Base-by-base conservation (phyloP, 2,888 invertebrate species). In the Ormyrus thymus region DNA sequence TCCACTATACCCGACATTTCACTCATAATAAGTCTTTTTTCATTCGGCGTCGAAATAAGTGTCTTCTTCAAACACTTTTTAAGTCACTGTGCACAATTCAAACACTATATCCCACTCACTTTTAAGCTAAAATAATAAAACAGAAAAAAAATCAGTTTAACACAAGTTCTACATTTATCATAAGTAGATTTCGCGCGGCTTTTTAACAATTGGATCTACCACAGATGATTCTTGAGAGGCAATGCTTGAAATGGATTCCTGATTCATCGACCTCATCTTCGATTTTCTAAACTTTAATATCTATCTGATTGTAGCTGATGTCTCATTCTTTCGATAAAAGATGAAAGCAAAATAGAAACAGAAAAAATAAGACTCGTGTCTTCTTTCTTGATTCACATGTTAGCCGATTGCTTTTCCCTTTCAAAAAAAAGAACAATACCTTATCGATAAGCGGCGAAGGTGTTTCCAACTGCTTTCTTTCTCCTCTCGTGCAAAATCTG, bases 1-100 rank as follows among this genome's bases (percentile, higher is more conserved):
- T 81, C 92, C 89, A 88, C 88, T 55, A 86, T 86, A 83, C 86
- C 88, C 84, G 86, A 86, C 86, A 87, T 87, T 76, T 88, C 89
- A 88, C 88, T 89, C 88, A 88, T 88, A 76, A 68, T 76, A 61
- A 53, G 56, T 70, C 59, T 8, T 51, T 4, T 29, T 50, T 5
- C 6, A 9, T 11, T 3, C 15, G 45, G 48, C 56, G 11, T 8
- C 29, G 29, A 29, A 29, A 29, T 8, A 46, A 62, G n/a, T 48
- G 7, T 46, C 62, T 62, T 13, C 8, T 58, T 15, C 29, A 56
- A 56, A 53, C 8, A 71, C 50, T 56, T 55, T 13, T 13, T 43
- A 45, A 55, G 8, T 29, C 78, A 74, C 73, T 70, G 70, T 69
- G 64, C 64, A 78, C 73, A 29, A 29, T 29, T 29, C 29, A 29